A percentile compares a stretch with the other conserved stretches of the same genome.
These are phyloP conservation scores for Cairina moschata DNA, from an alignment of 2,113 vertebrate species.

Conservation along the genomic window DNA sequence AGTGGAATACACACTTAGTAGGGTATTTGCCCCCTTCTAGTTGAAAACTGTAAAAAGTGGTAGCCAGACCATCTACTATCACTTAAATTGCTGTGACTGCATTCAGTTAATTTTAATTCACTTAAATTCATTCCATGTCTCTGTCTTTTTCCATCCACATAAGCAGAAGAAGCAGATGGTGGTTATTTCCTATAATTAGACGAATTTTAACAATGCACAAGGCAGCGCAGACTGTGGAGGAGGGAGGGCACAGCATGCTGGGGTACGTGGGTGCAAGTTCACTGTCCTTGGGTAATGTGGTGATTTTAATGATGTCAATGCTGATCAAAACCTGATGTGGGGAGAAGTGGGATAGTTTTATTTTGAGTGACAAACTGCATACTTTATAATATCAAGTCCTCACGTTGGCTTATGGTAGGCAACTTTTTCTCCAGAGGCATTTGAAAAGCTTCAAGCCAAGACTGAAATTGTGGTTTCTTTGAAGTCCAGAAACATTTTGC, in stretches of 20 bases:
- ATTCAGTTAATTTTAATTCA: constrained; percentile 11
- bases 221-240: not conserved
- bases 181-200: constrained; percentile 2
- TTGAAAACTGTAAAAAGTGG: not conserved
- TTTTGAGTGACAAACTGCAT: not conserved
- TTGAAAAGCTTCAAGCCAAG: not conserved
- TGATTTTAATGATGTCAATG: not conserved
- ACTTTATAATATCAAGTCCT: not conserved
- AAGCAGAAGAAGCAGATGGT: constrained; percentile 18
- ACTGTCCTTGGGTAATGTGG: not conserved
- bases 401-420: fast-evolving
- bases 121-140: not conserved
- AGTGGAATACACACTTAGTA: not conserved
- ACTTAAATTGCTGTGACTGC: not conserved
- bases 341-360: not conserved
- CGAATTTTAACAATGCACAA: not conserved
- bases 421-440: not conserved
- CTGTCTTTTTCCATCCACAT: not conserved
- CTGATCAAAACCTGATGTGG: not conserved
- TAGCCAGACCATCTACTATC: not conserved
- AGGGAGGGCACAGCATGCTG: not conserved
- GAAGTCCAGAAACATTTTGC: not conserved
- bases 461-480: not conserved
- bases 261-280: not conserved
- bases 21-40: not conserved